Conservation (phyloP, 2,113 vertebrate genomes). For the Hipposideros armiger region DNA sequence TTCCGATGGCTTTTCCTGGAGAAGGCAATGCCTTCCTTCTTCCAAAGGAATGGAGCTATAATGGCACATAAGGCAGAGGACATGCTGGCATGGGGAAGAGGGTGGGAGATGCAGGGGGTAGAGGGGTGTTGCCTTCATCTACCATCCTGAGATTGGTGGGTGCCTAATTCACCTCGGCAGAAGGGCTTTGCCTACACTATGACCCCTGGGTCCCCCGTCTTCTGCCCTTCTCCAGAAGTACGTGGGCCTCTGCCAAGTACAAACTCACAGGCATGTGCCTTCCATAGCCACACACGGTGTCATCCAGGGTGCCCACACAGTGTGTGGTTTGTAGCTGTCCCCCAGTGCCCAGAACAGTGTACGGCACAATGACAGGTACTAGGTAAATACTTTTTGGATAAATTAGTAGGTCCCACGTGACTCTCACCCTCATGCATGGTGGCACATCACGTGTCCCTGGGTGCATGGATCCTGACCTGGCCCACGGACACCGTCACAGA, state of each 20-base stretch:
- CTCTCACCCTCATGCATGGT: neutral
- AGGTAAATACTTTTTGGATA: neutral
- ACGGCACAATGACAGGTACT: neutral
- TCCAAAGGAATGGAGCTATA: too few species aligned
- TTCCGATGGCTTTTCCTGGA: neutral
- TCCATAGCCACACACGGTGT: neutral
- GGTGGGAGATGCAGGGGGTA: neutral
- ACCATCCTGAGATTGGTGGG: neutral
- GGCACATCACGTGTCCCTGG: neutral
- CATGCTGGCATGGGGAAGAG: neutral
- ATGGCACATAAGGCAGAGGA: neutral
- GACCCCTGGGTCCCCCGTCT: neutral
- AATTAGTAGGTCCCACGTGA: neutral
- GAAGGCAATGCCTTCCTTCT: neutral
- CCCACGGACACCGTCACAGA: neutral
- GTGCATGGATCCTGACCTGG: neutral
- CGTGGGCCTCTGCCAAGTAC: neutral
- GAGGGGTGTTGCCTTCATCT: fast-evolving
- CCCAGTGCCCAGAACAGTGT: too few species aligned
- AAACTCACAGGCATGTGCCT: too few species aligned
- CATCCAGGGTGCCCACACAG: fast-evolving
- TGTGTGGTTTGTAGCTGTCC: fast-evolving
- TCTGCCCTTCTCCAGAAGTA: neutral
- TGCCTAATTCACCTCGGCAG: neutral
- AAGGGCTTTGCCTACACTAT: neutral